Evolutionary conservation across 1,140 invertebrate genomes (phyloP), one percentile per base, ranked within the genome.

Genomic region (Tribolium madens): DNA sequence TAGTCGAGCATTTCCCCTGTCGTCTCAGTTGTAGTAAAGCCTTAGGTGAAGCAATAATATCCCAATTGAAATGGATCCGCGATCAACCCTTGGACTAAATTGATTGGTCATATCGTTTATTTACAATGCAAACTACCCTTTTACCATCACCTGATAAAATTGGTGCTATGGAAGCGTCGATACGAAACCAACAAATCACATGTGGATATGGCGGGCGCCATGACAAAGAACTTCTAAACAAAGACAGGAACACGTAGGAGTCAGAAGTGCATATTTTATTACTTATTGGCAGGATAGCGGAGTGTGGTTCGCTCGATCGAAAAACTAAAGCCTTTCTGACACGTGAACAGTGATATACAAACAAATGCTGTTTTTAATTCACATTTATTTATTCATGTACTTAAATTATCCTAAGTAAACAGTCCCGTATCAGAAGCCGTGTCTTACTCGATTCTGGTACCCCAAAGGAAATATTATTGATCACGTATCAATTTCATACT

Each of bases 221-320:
- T 36, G 73, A 77, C 76, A 72, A 78, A 75, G 76, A 78, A 64
- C 33, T 26, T 70, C 17, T 31, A 76, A 70, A 80, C 74, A 73
- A 75, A 81, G 79, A 80, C 70, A 72, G 78, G 46, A 73, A 76
- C 75, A 80, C 53, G 79, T 80, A 80, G 80, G 80, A 81, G 80
- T 80, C 77, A 76, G 69, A 79, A 81, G 76, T 79, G 79, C 79
- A 81, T 79, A 76, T 81, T 81, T 81, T 81, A 81, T 81, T 80
- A 79, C 79, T 80, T 81, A 81, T 81, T 80, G 79, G 77, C 77
- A 68, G 76, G 21, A 78, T 75, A 33, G 50, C 21, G 71, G 53
- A 72, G 64, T 33, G 57, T 26, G 57, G 57, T 26, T 64, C 57
- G n/a, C n/a, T n/a, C 42, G 26, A 71, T 57, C 52, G 33, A 64